Base-by-base conservation (phyloP, 2,888 invertebrate species). In the Choristoneura rosaceana region DNA sequence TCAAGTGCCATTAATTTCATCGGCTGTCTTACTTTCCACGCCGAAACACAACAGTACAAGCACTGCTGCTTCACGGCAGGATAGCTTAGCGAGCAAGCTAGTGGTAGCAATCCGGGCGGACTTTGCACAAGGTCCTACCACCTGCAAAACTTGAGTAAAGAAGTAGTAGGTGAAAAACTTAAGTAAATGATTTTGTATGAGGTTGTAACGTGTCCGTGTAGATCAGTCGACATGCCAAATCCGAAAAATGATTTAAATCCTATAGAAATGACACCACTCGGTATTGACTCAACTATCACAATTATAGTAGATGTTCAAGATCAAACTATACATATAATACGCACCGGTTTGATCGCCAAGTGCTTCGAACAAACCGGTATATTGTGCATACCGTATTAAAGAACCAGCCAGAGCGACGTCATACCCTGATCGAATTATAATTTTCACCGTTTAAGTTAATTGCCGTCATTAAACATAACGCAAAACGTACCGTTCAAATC, bases 281-380 rank as follows among this genome's bases (percentile, higher is more conserved):
- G 50, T 1, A 17, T 52, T 25, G 2, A 10, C 25, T 15, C 52
- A 52, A 7, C 52, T 52, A 17, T 50, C 50, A n/a, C 2, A 45
- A 14, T 45, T 9, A 3, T 1, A 3, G 12, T 17, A 52, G 17
- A 45, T 45, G 45, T 10, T 45, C 45, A 45, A 52, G 52, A 4
- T 10, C 17, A 2, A 52, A 52, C 15, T 17, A 52, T 25, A n/a
- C n/a, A n/a, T n/a, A n/a, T n/a, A n/a, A n/a, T n/a, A 25, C 25
- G 25, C 52, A 52, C 52, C 52, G 52, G 52, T 52, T 17, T 17
- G 17, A 17, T 17, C 52, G 17, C 52, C 52, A 9, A 52, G 52
- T 50, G 50, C 50, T n/a, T 50, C 12, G 45, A 50, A 52, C 52
- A 8, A 52, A 52, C 15, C 52, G 52, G 52, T 50, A n/a, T 17